Percentiles rank a stretch among this genome's conserved stretches.
Evolutionary conservation across 2,888 invertebrate genomes (phyloP).

Genomic region (Axea sp.): DNA sequence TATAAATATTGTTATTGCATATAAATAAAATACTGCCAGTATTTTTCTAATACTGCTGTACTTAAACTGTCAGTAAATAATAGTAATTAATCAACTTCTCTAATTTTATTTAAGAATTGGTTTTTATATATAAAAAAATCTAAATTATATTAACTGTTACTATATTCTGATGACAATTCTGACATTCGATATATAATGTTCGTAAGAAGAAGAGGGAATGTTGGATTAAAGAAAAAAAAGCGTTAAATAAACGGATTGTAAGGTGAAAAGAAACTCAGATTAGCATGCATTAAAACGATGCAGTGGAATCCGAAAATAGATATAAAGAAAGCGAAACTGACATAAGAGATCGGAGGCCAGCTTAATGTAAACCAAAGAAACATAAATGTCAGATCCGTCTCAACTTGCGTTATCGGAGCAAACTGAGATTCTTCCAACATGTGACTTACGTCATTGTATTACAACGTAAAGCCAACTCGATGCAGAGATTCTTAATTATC

Average conservation of each 20-base stretch:
- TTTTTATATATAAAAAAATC: no score
- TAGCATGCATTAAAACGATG: slow-evolving; percentile 56
- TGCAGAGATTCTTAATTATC: slow-evolving; percentile 58
- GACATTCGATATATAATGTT: not conserved
- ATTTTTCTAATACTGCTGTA: no score
- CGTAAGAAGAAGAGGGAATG: not conserved
- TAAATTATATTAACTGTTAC: no score
- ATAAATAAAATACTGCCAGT: no score
- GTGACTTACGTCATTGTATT: slow-evolving; percentile 47
- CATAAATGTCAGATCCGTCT: slow-evolving; percentile 50
- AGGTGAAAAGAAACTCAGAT: slow-evolving; percentile 39
- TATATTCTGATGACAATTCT: no score
- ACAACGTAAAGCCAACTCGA: slow-evolving; percentile 53
- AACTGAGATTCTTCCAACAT: slow-evolving; percentile 50
- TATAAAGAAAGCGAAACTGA: slow-evolving; percentile 51
- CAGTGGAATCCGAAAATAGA: slow-evolving; percentile 40
- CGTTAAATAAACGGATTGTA: slow-evolving; percentile 56
- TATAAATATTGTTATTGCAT: no score
- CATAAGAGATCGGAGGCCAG: slow-evolving; percentile 51
- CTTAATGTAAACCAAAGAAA: slow-evolving; percentile 58
- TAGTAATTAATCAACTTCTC: no score
- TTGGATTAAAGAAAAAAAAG: slow-evolving; percentile 13
- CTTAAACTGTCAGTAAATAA: no score
- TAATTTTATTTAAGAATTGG: no score
- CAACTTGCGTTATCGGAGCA: slow-evolving; percentile 38